phyloP scores from a whole-genome alignment of 2,797 vertebrate genomes.

The Microctenopoma steveboyesi region DNA sequence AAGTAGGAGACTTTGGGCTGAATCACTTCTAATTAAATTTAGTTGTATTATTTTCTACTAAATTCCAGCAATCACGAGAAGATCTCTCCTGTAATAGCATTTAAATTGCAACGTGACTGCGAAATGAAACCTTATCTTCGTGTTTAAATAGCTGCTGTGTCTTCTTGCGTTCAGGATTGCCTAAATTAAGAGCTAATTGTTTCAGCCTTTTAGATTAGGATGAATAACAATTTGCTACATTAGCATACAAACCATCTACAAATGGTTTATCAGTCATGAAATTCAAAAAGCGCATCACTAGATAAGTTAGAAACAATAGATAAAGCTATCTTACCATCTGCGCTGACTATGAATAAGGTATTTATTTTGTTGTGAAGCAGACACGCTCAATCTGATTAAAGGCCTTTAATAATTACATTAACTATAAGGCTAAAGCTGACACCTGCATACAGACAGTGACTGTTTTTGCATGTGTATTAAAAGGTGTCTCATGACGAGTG shows the following conservation, averaged over 20 bases:
- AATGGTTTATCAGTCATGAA: slow-evolving; percentile 15
- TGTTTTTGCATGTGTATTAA: slow-evolving; percentile 37
- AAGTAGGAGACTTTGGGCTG: neutral
- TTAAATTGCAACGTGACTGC: slow-evolving; percentile 5
- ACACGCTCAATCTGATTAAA: neutral
- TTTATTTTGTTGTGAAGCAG: neutral
- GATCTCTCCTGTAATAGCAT: neutral
- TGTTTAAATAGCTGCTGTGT: slow-evolving; percentile 10
- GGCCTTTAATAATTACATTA: neutral
- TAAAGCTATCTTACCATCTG: neutral
- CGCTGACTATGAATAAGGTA: neutral
- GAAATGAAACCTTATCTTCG: slow-evolving; percentile 13
- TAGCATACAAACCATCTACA: slow-evolving; percentile 21
- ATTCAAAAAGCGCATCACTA: neutral
- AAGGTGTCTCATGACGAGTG: slow-evolving; percentile 55
- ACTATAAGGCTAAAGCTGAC: slow-evolving; percentile 7
- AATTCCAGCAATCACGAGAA: slow-evolving; percentile 17
- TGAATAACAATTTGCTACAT: slow-evolving; percentile 23
- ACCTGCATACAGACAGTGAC: slow-evolving; percentile 22
- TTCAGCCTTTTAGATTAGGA: slow-evolving; percentile 10
- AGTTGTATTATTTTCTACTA: slow-evolving; percentile 1
- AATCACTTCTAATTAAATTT: slow-evolving; percentile 1
- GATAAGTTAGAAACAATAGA: neutral
- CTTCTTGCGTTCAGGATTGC: slow-evolving; percentile 10
- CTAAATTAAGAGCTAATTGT: slow-evolving; percentile 24